Evolutionary conservation across 2,888 invertebrate species (phyloP), one percentile per base, ranked within the genome.

Genomic region (Lobophora halterata): DNA sequence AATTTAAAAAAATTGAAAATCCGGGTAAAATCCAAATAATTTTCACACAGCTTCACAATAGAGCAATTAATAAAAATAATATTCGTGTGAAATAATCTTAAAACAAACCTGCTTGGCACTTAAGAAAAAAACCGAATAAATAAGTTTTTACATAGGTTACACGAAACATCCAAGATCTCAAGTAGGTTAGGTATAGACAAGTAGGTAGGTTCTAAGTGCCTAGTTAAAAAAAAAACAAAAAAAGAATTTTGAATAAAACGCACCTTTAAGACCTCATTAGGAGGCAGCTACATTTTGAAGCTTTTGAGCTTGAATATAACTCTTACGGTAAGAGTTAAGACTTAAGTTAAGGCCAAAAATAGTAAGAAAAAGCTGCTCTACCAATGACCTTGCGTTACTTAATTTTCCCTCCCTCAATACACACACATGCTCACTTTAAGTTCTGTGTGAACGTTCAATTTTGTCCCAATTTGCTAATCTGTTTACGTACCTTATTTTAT

Each of bases 401-500:
- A 14, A 27, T 38, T 39, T 33, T 41, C 46, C 47, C 41, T 49
- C 46, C 45, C 39, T 40, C 28, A 44, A 43, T n/a, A n/a, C n/a
- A n/a, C n/a, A n/a, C n/a, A n/a, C n/a, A n/a, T n/a, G 45, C 41
- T 50, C 41, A 46, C 51, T 44, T 49, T 48, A 49, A 46, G 51
- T 58, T 65, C 65, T 62, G 55, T 58, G 52, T 46, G 39, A 47
- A 56, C 58, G 52, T 52, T 65, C 63, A 57, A 60, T 61, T 69
- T 71, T 58, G 72, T 61, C 64, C 74, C 66, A 68, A 75, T 72
- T 79, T 75, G 71, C 62, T 62, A 73, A 73, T 68, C 58, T 61
- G 49, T 62, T 61, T 61, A 64, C 68, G 58, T 65, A 56, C 64
- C 65, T 63, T 49, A 39, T 40, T 50, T 57, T 61, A 64, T 62